phyloP scores from a whole-genome alignment of 2,888 invertebrate species.

The Cheilosia vernalis region DNA sequence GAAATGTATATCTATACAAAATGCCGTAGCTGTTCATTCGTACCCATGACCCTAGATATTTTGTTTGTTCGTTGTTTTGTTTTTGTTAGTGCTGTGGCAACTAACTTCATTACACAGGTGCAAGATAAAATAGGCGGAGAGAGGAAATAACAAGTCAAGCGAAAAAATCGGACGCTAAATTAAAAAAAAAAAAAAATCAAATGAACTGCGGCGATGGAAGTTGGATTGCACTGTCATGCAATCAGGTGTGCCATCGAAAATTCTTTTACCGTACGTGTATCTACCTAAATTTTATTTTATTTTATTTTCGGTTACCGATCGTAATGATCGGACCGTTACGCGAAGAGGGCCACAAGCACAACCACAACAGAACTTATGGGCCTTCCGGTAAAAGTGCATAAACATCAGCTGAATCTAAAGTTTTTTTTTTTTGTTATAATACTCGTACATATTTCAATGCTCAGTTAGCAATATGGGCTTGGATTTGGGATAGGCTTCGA shows the following conservation, averaged over 20 bases:
- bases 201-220: slow-evolving; percentile 49
- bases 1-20: slow-evolving; percentile 40
- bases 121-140: slow-evolving; percentile 23
- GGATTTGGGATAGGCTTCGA: slow-evolving; percentile 51
- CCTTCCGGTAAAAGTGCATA: slow-evolving; percentile 60
- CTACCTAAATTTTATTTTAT: slow-evolving; percentile 9
- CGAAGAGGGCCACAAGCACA: slow-evolving; percentile 35
- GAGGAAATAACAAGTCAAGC: slow-evolving; percentile 56
- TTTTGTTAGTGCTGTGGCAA: slow-evolving; percentile 11
- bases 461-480: slow-evolving; percentile 37
- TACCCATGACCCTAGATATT: slow-evolving; percentile 53
- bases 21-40: slow-evolving; percentile 51
- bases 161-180: slow-evolving; percentile 36
- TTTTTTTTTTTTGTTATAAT: neutral
- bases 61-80: neutral
- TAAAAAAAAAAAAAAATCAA: slow-evolving; percentile 37
- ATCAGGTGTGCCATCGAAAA: slow-evolving; percentile 68
- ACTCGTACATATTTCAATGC: slow-evolving; percentile 11
- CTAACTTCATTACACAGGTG: slow-evolving; percentile 61
- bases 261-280: slow-evolving; percentile 39
- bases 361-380: slow-evolving; percentile 34
- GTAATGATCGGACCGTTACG: slow-evolving; percentile 43
- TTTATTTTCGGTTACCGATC: slow-evolving; percentile 28
- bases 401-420: slow-evolving; percentile 35
- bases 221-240: slow-evolving; percentile 60